phyloP scores from a whole-genome alignment of 2,113 vertebrate genomes.

The Sterna hirundo region DNA sequence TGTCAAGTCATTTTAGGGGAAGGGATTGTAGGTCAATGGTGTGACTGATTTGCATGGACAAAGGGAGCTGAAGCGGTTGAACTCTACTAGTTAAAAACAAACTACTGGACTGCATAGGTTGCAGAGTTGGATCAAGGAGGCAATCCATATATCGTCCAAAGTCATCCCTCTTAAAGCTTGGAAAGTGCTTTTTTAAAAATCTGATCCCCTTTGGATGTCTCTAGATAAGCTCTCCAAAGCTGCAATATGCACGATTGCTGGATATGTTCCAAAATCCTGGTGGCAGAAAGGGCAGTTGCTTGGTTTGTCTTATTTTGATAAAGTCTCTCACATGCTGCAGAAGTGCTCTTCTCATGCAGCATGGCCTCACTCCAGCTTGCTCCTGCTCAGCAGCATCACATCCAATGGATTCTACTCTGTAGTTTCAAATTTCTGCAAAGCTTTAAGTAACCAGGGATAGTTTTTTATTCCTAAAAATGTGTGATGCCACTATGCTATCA shows the following conservation, averaged over 20 bases:
- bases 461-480: background rate
- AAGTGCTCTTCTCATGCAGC: fast-evolving
- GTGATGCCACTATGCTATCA: background rate
- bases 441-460: background rate
- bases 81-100: background rate
- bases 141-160: background rate
- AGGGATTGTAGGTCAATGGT: background rate
- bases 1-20: background rate
- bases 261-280: background rate
- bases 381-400: background rate
- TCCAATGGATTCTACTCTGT: background rate
- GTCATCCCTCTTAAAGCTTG: background rate
- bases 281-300: background rate
- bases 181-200: background rate
- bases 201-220: background rate
- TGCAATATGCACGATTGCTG: background rate
- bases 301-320: background rate
- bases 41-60: background rate
- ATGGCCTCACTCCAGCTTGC: background rate
- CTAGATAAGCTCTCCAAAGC: background rate
- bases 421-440: background rate
- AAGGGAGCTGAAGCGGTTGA: background rate
- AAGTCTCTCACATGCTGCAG: background rate
- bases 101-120: background rate
- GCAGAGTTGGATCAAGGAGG: background rate